Percentiles rank a stretch among this genome's conserved stretches.
These are phyloP conservation scores for Craterocephalus amniculus DNA, from an alignment of 2,797 vertebrate species.

Conservation along the genomic window DNA sequence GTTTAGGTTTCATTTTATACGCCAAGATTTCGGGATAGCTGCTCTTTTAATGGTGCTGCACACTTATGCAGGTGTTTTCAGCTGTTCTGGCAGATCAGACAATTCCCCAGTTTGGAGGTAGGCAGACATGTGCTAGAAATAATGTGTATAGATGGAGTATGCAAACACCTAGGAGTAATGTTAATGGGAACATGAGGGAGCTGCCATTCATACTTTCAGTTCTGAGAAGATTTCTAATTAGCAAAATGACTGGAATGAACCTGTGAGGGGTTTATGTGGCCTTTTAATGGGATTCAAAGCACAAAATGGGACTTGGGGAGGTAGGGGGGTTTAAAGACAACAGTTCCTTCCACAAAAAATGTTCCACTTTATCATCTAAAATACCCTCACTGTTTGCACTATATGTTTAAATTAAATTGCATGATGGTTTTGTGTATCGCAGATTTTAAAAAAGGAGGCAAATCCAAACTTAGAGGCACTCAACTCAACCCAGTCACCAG, in stretches of 20 bases:
- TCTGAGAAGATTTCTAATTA: constrained; percentile 16
- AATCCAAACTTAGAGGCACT: background rate
- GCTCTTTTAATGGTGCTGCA: constrained; percentile 5
- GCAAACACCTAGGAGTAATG: constrained; percentile 16
- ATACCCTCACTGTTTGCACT: background rate
- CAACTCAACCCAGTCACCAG: background rate
- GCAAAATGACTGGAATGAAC: background rate
- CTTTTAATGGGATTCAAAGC: constrained; percentile 17
- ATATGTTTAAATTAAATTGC: too few species aligned
- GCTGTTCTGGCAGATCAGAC: constrained; percentile 18
- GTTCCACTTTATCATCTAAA: background rate
- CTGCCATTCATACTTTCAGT: constrained; percentile 22
- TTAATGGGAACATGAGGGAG: constrained; percentile 12
- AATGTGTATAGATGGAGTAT: constrained; percentile 9
- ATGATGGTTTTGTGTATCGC: background rate
- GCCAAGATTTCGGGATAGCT: background rate
- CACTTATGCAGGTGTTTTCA: constrained; percentile 22
- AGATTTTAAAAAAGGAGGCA: background rate
- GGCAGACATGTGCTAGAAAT: constrained; percentile 25
- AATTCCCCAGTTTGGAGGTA: constrained; percentile 10
- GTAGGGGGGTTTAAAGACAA: background rate
- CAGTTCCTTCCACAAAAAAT: background rate
- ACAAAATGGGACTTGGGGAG: too few species aligned
- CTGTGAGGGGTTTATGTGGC: constrained; percentile 3
- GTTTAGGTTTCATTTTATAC: constrained; percentile 1